Conservation (phyloP, 2,888 invertebrate species). For the Keiferia lycopersicella region DNA sequence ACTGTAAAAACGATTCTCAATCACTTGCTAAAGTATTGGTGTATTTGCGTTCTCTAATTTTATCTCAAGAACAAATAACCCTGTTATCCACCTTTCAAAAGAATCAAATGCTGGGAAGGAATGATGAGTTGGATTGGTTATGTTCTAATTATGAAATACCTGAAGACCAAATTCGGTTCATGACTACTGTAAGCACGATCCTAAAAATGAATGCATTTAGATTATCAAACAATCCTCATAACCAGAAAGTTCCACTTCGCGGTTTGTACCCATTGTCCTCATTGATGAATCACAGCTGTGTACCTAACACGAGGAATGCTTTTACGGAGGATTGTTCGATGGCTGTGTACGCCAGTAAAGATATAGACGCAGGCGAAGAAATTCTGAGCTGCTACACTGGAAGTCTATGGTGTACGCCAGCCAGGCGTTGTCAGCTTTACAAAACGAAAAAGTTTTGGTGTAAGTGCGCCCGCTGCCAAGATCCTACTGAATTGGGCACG, state of each 20-base stretch:
- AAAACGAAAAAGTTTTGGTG: slow-evolving; percentile 86
- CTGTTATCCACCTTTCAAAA: slow-evolving; percentile 74
- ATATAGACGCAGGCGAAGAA: slow-evolving; percentile 82
- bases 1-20: slow-evolving; percentile 38
- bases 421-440: slow-evolving; percentile 81
- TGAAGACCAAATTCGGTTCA: slow-evolving; percentile 74
- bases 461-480: slow-evolving; percentile 82
- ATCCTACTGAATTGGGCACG: slow-evolving; percentile 83
- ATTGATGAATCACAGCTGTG: slow-evolving; percentile 85
- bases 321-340: slow-evolving; percentile 79
- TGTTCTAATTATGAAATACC: slow-evolving; percentile 66
- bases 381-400: slow-evolving; percentile 85
- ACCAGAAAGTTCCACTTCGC: slow-evolving; percentile 68
- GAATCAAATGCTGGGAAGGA: slow-evolving; percentile 50
- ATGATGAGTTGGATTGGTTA: slow-evolving; percentile 75
- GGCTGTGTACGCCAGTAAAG: slow-evolving; percentile 79
- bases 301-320: slow-evolving; percentile 84
- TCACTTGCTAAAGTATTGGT: slow-evolving; percentile 50
- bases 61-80: slow-evolving; percentile 60
- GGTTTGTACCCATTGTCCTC: slow-evolving; percentile 85
- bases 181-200: slow-evolving; percentile 76
- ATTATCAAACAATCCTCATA: slow-evolving; percentile 56
- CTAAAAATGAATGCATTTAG: slow-evolving; percentile 86
- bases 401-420: slow-evolving; percentile 84
- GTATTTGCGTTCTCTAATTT: slow-evolving; percentile 56